Base-by-base conservation (phyloP, 2,113 vertebrate genomes). In the Calypte anna region DNA sequence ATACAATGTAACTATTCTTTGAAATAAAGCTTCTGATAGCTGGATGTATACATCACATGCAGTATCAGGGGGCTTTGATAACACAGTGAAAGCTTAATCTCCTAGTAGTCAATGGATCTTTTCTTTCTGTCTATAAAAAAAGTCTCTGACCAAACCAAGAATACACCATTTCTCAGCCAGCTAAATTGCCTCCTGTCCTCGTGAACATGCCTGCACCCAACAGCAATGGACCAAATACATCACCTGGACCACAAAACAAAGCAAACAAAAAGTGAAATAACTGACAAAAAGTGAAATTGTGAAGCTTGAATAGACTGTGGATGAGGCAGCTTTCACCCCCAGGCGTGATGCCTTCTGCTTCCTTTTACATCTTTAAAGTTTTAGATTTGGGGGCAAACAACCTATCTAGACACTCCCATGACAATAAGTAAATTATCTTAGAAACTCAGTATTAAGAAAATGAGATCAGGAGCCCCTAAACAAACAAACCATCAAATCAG, bases 31-130 rank as follows among this genome's bases (percentile, higher is more conserved):
- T 10, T n/a, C 15, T 61, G 24, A 14, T 53, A 87, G 46, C 38
- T 57, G 21, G 13, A 25, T 0, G 1, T 62, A 38, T 31, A 70
- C 38, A 72, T 7, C 9, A 66, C 2, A 6, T 14, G 12, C 8
- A 0, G 0, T 68, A 75, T 55, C 25, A 40, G 22, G 12, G 40
- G 5, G 3, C 6, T 38, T 51, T 36, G 33, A 36, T 36, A 72
- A 38, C 4, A 10, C 22, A 63, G 3, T 7, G 14, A 27, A 84
- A 77, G n/a, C 46, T 40, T 59, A 8, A 25, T 16, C 28, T 68
- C 40, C 17, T 77, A 3, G 24, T 31, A 69, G 12, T 31, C 12
- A 78, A 44, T 3, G 30, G 14, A 36, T 57, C 27, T 33, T 51
- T 38, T 72, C 19, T 38, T 67, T 57, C n/a, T 64, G 6, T 20